Evolutionary conservation across 2,888 invertebrate genomes (phyloP).

Genomic region (Phorcus lineatus): DNA sequence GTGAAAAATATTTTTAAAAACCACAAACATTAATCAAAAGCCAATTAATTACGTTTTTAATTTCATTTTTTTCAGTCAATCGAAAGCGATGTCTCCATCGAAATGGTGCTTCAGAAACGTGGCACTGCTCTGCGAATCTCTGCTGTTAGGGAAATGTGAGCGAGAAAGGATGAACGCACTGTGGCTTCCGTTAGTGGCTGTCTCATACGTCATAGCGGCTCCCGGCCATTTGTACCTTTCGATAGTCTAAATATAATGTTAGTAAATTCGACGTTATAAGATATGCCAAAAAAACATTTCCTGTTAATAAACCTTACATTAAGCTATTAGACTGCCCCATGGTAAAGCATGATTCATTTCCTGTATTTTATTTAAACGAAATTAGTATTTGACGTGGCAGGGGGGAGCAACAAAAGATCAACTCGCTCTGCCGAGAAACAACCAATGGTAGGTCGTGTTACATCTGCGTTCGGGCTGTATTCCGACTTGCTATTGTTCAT

Average conservation of each 20-base stretch:
- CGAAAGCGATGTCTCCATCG: no score
- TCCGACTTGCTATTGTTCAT: conserved; percentile 30
- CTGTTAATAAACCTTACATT: no score
- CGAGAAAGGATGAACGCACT: neutral
- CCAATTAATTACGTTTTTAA: no score
- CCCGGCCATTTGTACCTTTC: neutral
- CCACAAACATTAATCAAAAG: no score
- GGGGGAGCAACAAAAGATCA: conserved; percentile 38
- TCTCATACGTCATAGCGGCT: neutral
- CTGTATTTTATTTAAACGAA: neutral
- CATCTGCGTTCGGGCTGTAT: conserved; percentile 40
- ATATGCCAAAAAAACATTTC: no score
- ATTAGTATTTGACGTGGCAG: conserved; percentile 42
- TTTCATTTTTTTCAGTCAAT: no score
- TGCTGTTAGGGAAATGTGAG: neutral
- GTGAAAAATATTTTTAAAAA: no score
- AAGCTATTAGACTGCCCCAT: no score
- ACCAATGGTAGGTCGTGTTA: conserved; percentile 48
- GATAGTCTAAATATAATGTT: no score
- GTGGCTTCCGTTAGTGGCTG: conserved; percentile 11
- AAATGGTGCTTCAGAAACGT: no score
- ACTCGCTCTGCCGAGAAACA: conserved; percentile 31
- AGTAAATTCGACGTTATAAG: no score
- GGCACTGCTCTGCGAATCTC: neutral
- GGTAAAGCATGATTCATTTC: no score